Percentiles rank a stretch among this genome's conserved stretches.
Evolutionary conservation across 53 echinoderm and acorn worm species (phyloP).

Genomic region (Holothuria scabra): DNA sequence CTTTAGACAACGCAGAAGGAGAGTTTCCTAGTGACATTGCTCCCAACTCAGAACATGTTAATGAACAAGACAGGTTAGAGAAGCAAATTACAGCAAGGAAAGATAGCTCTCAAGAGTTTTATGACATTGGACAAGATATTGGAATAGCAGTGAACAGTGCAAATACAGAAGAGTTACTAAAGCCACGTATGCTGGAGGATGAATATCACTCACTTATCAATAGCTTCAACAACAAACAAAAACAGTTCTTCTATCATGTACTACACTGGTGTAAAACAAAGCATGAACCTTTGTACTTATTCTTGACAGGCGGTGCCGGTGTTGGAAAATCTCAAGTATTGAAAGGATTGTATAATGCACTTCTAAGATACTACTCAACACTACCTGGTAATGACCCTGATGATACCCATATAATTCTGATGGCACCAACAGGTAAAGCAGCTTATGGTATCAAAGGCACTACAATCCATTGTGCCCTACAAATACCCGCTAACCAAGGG

Average conservation of each 20-base stretch:
- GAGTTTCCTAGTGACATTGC: background rate
- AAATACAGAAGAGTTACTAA: slow-evolving; percentile 27
- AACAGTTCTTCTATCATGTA: slow-evolving; percentile 63
- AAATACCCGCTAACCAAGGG: slow-evolving; percentile 58
- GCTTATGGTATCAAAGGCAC: slow-evolving; percentile 57
- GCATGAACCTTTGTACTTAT: slow-evolving; percentile 45
- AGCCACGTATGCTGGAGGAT: slow-evolving; percentile 53
- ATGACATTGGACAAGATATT: slow-evolving; percentile 55
- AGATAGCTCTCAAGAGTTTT: slow-evolving; percentile 16
- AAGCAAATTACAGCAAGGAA: slow-evolving; percentile 20
- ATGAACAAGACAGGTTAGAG: slow-evolving; percentile 17
- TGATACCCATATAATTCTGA: slow-evolving; percentile 36
- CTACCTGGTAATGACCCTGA: slow-evolving; percentile 50
- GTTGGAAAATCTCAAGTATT: slow-evolving; percentile 64
- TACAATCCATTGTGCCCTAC: slow-evolving; percentile 54
- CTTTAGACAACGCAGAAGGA: slow-evolving; percentile 8
- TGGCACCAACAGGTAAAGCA: too few species aligned
- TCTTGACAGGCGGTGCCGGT: slow-evolving; percentile 70
- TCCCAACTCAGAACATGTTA: background rate
- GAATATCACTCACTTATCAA: slow-evolving; percentile 53
- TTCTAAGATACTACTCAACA: slow-evolving; percentile 51
- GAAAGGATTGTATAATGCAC: too few species aligned
- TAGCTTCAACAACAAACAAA: slow-evolving; percentile 52
- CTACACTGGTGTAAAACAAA: slow-evolving; percentile 53
- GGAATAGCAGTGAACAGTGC: slow-evolving; percentile 51